phyloP scores from a whole-genome alignment of 2,113 vertebrate species.

The Thalassarche chlororhynchos region DNA sequence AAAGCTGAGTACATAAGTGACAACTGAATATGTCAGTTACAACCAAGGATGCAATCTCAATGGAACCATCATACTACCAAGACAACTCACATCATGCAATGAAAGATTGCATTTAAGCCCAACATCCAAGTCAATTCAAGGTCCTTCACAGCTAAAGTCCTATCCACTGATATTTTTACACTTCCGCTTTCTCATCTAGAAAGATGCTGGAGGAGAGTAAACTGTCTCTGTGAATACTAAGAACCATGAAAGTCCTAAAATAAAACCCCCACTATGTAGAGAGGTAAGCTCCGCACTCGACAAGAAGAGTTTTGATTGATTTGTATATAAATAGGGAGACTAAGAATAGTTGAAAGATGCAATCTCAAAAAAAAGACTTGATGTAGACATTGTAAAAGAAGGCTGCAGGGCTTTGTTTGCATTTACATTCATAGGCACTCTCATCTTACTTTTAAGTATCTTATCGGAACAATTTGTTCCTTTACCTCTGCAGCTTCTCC shows the following conservation, averaged over 20 bases:
- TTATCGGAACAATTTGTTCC: conserved; percentile 6
- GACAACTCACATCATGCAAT: background rate
- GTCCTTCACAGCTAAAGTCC: background rate
- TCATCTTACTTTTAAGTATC: background rate
- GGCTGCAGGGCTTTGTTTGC: background rate
- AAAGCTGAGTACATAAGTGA: background rate
- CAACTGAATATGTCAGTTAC: background rate
- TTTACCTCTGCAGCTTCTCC: background rate
- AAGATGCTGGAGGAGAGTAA: background rate
- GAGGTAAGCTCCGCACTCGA: background rate
- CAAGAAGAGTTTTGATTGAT: background rate
- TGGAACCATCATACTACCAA: background rate
- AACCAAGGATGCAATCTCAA: background rate
- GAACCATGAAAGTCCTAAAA: background rate
- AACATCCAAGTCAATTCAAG: rapidly evolving
- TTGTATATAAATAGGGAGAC: background rate
- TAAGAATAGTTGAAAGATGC: background rate
- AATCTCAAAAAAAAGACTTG: background rate
- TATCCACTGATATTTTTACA: background rate
- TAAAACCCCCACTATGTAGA: background rate
- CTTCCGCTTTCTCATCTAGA: background rate
- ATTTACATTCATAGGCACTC: background rate
- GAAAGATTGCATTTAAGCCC: background rate
- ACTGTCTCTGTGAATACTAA: background rate
- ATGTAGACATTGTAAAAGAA: background rate